phyloP scores from a whole-genome alignment of 2,888 invertebrate genomes.

The Drosophila parthenogenetica region DNA sequence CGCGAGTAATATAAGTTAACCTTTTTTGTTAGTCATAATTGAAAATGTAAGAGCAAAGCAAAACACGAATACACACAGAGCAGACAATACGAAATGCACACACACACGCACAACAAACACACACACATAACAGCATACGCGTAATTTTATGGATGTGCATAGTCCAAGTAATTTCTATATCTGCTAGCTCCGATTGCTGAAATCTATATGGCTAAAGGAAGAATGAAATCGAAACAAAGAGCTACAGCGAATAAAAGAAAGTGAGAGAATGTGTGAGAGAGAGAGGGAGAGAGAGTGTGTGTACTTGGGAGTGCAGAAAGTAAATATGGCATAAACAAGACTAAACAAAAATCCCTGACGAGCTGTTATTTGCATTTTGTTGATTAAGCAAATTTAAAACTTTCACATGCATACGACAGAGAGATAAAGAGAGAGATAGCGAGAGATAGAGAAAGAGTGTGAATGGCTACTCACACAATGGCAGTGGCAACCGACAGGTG shows the following conservation, averaged over 20 bases:
- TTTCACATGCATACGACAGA: conserved; percentile 18
- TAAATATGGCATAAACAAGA: conserved; percentile 60
- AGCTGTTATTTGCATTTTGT: conserved; percentile 67
- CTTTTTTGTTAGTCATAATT: conserved; percentile 30
- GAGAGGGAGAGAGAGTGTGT: background rate
- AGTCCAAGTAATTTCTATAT: conserved; percentile 8
- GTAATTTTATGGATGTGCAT: conserved; percentile 25
- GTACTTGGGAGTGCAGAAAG: conserved; percentile 7
- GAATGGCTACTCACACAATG: background rate
- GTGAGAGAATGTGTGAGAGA: background rate
- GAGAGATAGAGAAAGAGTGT: background rate
- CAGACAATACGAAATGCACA: background rate
- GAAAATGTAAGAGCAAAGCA: conserved; percentile 25
- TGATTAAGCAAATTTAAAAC: conserved; percentile 70
- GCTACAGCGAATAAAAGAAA: no score
- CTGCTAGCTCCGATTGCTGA: conserved; percentile 22
- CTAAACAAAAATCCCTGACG: conserved; percentile 61
- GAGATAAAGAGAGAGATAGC: background rate
- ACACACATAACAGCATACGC: background rate
- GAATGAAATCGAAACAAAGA: background rate
- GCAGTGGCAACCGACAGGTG: conserved; percentile 46
- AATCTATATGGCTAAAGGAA: conserved; percentile 4
- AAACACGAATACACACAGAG: background rate
- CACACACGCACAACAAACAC: background rate
- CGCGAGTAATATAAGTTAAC: conserved; percentile 1